Base-by-base conservation (phyloP, 2,888 invertebrate genomes). In the Azorinus chamasolen region DNA sequence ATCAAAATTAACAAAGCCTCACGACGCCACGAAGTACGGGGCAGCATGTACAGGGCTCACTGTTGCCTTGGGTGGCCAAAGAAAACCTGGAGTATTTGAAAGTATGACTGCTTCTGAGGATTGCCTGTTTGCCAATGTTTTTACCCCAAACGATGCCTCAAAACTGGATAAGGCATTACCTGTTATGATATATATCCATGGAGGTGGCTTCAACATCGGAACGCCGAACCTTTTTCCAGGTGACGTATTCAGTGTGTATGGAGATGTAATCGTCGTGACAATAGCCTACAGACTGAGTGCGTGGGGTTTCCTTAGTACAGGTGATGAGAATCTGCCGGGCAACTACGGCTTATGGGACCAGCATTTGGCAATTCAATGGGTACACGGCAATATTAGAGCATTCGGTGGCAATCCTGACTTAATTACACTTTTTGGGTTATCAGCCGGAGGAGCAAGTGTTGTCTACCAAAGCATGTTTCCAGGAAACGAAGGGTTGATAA, bases 341-440 rank as follows among this genome's bases (percentile, higher is more conserved):
- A 98, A 98, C 93, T 96, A 97, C 95, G 98, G 94, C 0, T 94
- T 98, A 18, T 97, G 97, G 96, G 98, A 98, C 94, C 98, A 99
- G 94, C 96, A 97, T 8, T 92, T 98, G 89, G 98, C 98, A 2
- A 96, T 98, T 85, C 95, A 96, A 68, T 99, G 98, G 98, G 95
- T 98, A 37, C 96, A 97, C 93, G 96, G 97, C 83, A 98, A 99
- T 92, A 97, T 97, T 22, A 74, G 51, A 10, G 24, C 24, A 16
- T 90, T 89, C 62, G 87, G 87, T n/a, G 90, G 90, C 0, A 82
- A 90, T 73, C 59, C 74, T 1, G 24, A 76, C 10, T 55, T 68
- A 10, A 73, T 90, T 0, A 88, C 87, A 5, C 20, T 81, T 27
- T 85, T 87, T 66, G 90, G 90, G 16, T 83, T 87, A 39, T 89